phyloP scores from a whole-genome alignment of 2,113 vertebrate genomes.

The Numenius arquata region DNA sequence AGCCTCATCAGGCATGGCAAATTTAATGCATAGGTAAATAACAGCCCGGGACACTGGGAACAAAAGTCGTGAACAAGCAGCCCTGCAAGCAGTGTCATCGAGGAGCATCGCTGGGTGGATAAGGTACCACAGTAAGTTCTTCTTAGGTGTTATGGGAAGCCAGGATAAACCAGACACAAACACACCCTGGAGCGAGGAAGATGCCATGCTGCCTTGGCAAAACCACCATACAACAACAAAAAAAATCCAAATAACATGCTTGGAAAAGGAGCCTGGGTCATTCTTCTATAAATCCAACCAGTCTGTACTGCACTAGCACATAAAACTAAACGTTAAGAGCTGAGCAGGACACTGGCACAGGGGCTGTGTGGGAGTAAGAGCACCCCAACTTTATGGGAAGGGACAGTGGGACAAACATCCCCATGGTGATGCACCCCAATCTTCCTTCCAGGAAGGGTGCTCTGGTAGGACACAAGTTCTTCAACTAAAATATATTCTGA shows the following conservation, averaged over 20 bases:
- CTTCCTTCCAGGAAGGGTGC: not conserved
- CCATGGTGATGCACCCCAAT: fast-evolving
- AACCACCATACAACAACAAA: not conserved
- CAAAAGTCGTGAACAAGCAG: not conserved
- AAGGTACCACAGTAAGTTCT: not conserved
- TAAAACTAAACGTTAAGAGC: not conserved
- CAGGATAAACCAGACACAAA: not conserved
- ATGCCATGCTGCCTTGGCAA: not conserved
- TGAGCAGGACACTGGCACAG: not conserved
- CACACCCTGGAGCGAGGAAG: fast-evolving
- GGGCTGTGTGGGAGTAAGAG: not conserved
- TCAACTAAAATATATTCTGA: not conserved
- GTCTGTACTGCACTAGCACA: not conserved
- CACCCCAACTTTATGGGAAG: not conserved
- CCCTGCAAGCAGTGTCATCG: not conserved
- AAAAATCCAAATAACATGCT: not conserved
- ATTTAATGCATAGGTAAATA: not conserved
- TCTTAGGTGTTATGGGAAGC: not conserved
- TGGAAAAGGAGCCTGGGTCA: not conserved
- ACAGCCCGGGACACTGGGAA: not conserved
- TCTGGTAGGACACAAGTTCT: not conserved
- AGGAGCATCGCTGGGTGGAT: not conserved
- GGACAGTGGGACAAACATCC: not conserved
- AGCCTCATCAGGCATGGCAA: not conserved
- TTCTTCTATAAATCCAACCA: not conserved